Evolutionary conservation across 2,113 vertebrate genomes (phyloP).

Genomic region (Engystomops pustulosus): DNA sequence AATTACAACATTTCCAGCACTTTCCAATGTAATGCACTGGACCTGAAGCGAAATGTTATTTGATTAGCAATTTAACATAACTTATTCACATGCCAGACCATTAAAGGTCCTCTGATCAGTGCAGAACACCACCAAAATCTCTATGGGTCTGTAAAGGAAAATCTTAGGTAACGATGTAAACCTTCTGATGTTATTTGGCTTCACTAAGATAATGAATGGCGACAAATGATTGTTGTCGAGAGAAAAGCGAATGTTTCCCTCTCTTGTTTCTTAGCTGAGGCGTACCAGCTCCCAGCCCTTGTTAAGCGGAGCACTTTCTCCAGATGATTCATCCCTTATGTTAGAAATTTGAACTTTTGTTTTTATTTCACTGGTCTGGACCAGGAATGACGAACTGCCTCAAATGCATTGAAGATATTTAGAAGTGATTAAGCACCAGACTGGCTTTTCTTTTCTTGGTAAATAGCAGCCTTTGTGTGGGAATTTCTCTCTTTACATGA

Average conservation of each 20-base stretch:
- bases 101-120: neutral
- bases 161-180: neutral
- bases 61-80: slow-evolving; percentile 8
- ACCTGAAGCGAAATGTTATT: neutral
- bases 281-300: slow-evolving; percentile 18
- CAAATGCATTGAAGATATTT: neutral
- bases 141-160: neutral
- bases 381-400: slow-evolving; percentile 30
- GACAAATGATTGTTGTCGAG: neutral
- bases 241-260: neutral
- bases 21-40: neutral
- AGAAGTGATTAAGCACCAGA: neutral
- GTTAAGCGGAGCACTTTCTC: slow-evolving; percentile 7
- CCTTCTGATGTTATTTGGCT: neutral
- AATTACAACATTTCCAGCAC: slow-evolving; percentile 10
- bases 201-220: neutral
- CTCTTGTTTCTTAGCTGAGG: neutral
- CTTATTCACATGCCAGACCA: neutral
- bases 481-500: neutral
- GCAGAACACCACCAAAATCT: neutral
- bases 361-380: slow-evolving; percentile 44
- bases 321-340: slow-evolving; percentile 50
- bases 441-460: neutral
- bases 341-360: slow-evolving; percentile 50
- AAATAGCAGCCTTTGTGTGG: neutral